Base-by-base conservation (phyloP, 2,797 vertebrate genomes). In the Cyprinella venusta region DNA sequence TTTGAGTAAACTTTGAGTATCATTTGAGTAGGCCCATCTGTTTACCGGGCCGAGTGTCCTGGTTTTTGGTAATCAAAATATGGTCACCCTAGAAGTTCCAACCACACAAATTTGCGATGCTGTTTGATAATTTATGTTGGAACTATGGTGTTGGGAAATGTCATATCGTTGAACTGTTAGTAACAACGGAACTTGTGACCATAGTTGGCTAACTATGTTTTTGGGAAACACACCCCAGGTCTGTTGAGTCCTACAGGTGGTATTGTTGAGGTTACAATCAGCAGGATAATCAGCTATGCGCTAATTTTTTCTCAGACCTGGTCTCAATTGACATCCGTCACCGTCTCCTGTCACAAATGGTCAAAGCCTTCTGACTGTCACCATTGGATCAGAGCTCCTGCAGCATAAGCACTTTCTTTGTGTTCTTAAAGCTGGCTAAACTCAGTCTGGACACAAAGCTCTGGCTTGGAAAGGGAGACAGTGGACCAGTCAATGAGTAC, bases 331-430 rank as follows among this genome's bases (percentile, higher is more conserved):
- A 69, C 84, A 88, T 88, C 77, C 36, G 78, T 76, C 89, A 87
- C 88, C 81, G 79, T 86, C 79, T 90, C 85, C 90, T 91, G 91
- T 89, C 90, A 88, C 84, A 88, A 90, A 88, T 89, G 77, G 88
- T 91, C 88, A 89, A 89, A 90, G 84, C 77, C 87, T 88, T 89
- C 82, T 76, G 83, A 86, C 90, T 86, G 80, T 84, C 86, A 87
- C 85, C 26, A 69, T 8, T 52, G 72, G 74, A 82, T 88, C 87
- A 91, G 89, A 90, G 90, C 90, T 42, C 84, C 88, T 88, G 89
- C 90, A 85, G 69, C 38, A 84, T 90, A 93, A 92, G 91, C 91
- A 92, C 90, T 93, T 93, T 91, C 88, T 91, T 93, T 93, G 92
- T 93, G 88, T 85, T 84, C 87, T 88, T 87, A 93, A 93, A 92